These are phyloP conservation scores for Distichodus sexfasciatus DNA, from an alignment of 2,797 vertebrate species.

Conservation along the genomic window DNA sequence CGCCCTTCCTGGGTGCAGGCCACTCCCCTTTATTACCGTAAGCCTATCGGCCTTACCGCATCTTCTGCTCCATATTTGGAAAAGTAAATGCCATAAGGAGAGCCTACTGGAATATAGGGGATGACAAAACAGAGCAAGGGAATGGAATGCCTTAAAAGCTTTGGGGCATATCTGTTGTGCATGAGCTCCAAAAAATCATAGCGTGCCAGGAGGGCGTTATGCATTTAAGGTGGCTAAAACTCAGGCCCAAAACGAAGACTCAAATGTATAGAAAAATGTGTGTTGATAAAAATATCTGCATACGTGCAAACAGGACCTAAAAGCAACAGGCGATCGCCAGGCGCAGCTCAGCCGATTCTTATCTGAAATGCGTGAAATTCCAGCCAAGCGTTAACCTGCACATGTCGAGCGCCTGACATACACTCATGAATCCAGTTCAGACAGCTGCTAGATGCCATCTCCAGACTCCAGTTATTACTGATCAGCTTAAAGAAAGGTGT, in stretches of 20 bases:
- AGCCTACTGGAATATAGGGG: conserved; percentile 26
- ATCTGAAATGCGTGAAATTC: conserved; percentile 33
- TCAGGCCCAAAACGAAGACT: too few species aligned
- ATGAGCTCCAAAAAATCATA: conserved; percentile 5
- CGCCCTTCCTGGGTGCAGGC: too few species aligned
- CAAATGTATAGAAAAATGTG: too few species aligned
- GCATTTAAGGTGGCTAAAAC: too few species aligned
- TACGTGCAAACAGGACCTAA: neutral
- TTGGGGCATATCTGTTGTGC: conserved; percentile 13
- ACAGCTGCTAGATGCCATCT: neutral
- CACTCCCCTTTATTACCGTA: conserved; percentile 25
- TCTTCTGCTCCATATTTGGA: conserved; percentile 32
- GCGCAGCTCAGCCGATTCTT: conserved; percentile 26
- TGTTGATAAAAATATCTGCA: too few species aligned
- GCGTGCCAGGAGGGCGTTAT: too few species aligned
- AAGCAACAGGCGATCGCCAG: conserved; percentile 13
- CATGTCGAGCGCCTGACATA: conserved; percentile 23
- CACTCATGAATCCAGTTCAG: conserved; percentile 10
- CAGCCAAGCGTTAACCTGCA: conserved; percentile 34
- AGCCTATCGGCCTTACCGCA: conserved; percentile 18
- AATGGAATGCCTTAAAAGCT: conserved; percentile 12
- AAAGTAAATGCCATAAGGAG: conserved; percentile 48
- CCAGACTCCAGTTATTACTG: conserved; percentile 21
- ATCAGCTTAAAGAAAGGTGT: conserved; percentile 10
- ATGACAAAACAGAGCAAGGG: conserved; percentile 32